Evolutionary conservation across 92 coral and sea anemone species (phyloP), one percentile per base, ranked within the genome.

Genomic region (Porites rus): DNA sequence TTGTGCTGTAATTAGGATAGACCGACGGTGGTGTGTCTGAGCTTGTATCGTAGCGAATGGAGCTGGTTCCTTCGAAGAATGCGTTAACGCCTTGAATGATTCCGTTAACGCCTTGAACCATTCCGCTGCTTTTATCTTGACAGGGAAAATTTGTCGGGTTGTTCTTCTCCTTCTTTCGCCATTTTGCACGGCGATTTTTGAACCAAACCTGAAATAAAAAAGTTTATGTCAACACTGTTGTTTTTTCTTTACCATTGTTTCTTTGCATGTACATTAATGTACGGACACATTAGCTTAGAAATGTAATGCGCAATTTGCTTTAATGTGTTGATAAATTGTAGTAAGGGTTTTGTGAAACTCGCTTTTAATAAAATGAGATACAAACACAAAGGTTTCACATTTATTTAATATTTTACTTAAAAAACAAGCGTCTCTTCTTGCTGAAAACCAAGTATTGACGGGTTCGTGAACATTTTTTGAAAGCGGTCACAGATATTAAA

Each of bases 151-250:
- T 88, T 2, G 97, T 91, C 19, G 91, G 94, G 69, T 96, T 97
- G 77, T 94, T 94, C 73, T 96, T 93, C 89, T 97, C 99, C 89
- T 95, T 97, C 86, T 97, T 97, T 50, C 99, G 92, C 98, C 98
- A 95, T 80, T 97, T 97, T 51, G 99, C 99, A 59, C 99, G 90
- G 69, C 99, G 90, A 70, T 97, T 97, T 77, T 97, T 97, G 81
- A 97, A 97, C 98, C 99, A 97, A 65, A 97, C 99, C 99, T 97
- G 84, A 68, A 43, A 72, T 62, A 76, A 79, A 52, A 85, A 75
- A 65, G 60, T 60, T 67, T 74, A 19, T 65, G 80, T 82, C 53
- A 69, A 80, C 81, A 75, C 83, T 84, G 83, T 90, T 69, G 11
- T 74, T 60, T 85, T 81, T 60, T 66, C 72, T 73, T 66, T 53